phyloP scores from a whole-genome alignment of 37 sponge, comb jelly and placozoan species.

The Cladorhizidae sp. region DNA sequence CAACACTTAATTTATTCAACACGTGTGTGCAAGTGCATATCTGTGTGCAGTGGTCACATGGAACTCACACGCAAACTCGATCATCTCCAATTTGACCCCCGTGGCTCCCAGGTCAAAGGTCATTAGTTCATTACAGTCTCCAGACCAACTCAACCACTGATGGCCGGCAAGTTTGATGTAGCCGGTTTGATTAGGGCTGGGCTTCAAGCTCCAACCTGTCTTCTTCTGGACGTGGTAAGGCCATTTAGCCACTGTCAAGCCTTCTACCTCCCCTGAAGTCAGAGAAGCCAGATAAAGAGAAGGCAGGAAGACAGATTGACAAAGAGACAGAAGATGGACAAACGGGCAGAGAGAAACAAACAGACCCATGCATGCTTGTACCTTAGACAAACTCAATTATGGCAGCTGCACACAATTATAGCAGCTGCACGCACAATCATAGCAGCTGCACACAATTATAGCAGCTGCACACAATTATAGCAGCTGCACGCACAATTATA shows the following conservation, averaged over 20 bases:
- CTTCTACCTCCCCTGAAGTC: neutral
- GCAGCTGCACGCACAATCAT: no score
- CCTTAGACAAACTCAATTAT: no score
- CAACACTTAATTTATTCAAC: no score
- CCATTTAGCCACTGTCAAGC: conserved; percentile 11
- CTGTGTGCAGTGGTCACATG: neutral
- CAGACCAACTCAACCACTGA: conserved; percentile 34
- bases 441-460: no score
- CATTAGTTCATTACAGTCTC: conserved; percentile 1
- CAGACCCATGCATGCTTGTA: no score
- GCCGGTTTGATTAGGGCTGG: neutral
- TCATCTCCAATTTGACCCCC: conserved; percentile 12
- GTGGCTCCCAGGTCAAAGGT: conserved; percentile 29
- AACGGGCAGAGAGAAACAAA: no score
- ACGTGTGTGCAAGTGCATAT: neutral
- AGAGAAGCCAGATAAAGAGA: no score
- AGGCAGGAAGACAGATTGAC: neutral
- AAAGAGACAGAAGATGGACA: neutral
- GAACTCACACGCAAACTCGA: conserved; percentile 27
- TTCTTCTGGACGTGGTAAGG: neutral
- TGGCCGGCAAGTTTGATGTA: neutral
- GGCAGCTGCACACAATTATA: neutral
- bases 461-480: no score
- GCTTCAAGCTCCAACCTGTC: conserved; percentile 18
- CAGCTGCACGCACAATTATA: no score